These are phyloP conservation scores for Adoxophyes honmai DNA, from an alignment of 1,140 invertebrate genomes.

Conservation along the genomic window DNA sequence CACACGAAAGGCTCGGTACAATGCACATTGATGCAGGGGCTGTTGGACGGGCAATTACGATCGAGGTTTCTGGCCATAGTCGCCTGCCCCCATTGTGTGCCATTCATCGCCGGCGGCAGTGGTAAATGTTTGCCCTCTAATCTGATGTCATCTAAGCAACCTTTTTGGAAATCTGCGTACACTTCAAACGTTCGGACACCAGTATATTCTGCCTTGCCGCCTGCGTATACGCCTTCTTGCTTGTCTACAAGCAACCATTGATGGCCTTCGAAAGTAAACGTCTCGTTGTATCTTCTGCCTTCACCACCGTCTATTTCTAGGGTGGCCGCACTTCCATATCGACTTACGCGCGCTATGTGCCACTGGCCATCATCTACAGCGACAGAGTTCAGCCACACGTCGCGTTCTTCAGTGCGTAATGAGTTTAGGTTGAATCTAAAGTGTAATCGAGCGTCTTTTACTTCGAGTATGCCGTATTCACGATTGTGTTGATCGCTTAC, in stretches of 20 bases:
- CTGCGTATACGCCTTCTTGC: conserved; percentile 95
- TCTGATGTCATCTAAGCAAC: conserved; percentile 82
- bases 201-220: conserved; percentile 96
- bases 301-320: conserved; percentile 96
- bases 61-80: conserved; percentile 94
- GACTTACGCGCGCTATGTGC: conserved; percentile 93
- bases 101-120: conserved; percentile 93
- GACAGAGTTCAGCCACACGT: conserved; percentile 93
- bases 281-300: conserved; percentile 95
- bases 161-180: conserved; percentile 95
- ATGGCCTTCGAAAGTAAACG: conserved; percentile 93
- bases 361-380: conserved; percentile 97
- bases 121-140: conserved; percentile 95
- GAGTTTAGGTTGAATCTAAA: conserved; percentile 97
- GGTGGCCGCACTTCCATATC: conserved; percentile 96
- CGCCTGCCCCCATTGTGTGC: conserved; percentile 95
- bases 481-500: conserved; percentile 96
- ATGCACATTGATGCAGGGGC: conserved; percentile 94
- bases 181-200: conserved; percentile 95
- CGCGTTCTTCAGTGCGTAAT: conserved; percentile 90
- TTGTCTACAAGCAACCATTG: conserved; percentile 95
- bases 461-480: conserved; percentile 96
- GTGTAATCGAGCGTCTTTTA: conserved; percentile 92
- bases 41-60: conserved; percentile 94
- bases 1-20: conserved; percentile 96